Percentiles rank a stretch among this genome's conserved stretches.
These are phyloP conservation scores for Linyphia triangularis DNA, from an alignment of 2,888 invertebrate genomes.

Conservation along the genomic window DNA sequence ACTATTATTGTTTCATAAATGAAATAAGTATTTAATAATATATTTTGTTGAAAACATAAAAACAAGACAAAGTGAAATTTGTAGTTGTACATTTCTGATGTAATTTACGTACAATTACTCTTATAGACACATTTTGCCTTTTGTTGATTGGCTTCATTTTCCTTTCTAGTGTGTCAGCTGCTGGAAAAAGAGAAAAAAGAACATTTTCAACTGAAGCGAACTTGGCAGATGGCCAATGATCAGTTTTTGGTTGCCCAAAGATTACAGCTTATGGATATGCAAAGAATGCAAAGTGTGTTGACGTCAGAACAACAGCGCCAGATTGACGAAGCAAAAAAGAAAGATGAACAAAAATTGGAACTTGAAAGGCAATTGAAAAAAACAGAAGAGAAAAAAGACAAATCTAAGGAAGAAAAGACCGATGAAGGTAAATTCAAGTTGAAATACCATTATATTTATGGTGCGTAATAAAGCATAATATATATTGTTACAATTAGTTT, in stretches of 20 bases:
- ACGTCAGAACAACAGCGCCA: constrained; percentile 81
- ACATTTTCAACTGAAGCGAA: constrained; percentile 80
- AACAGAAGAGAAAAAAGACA: constrained; percentile 45
- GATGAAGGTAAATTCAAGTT: constrained; percentile 49
- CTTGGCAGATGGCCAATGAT: constrained; percentile 82
- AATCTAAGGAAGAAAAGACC: constrained; percentile 25
- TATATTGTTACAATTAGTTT: too few relatives aligned
- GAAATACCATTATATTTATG: too few relatives aligned
- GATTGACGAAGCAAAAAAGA: constrained; percentile 80
- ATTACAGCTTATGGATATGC: constrained; percentile 81
- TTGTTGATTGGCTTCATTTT: neutral
- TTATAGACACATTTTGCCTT: neutral
- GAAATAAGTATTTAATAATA: too few relatives aligned
- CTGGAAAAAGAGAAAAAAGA: constrained; percentile 81
- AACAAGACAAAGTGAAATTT: too few relatives aligned
- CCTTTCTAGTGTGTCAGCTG: constrained; percentile 79
- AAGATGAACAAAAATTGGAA: constrained; percentile 77
- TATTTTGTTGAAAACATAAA: too few relatives aligned
- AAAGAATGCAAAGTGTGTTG: constrained; percentile 80
- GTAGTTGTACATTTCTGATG: too few relatives aligned
- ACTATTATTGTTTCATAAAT: too few relatives aligned
- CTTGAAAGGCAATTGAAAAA: constrained; percentile 60
- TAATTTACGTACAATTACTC: too few relatives aligned
- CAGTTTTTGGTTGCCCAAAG: constrained; percentile 81
- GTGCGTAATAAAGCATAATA: too few relatives aligned